Percentiles rank a stretch among this genome's conserved stretches.
These are phyloP conservation scores for Stramonita haemastoma DNA, from an alignment of 2,888 invertebrate genomes.

Conservation along the genomic window DNA sequence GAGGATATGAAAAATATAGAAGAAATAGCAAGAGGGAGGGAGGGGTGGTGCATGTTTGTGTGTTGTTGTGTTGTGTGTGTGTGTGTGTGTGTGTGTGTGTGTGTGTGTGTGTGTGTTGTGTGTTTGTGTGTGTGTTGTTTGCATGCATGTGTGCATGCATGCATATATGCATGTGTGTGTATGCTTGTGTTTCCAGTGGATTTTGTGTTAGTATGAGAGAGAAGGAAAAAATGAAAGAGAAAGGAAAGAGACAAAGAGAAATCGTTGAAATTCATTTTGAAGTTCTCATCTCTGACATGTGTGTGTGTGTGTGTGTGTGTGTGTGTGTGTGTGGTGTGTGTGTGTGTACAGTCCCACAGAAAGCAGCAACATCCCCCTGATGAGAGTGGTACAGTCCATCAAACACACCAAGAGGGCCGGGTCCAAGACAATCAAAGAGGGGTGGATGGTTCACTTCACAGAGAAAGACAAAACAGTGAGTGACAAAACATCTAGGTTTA, in stretches of 20 bases:
- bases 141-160: not conserved
- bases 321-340: not conserved
- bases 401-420: constrained; percentile 94
- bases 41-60: not conserved
- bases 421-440: constrained; percentile 96
- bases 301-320: not conserved
- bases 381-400: constrained; percentile 98
- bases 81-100: constrained; percentile 1
- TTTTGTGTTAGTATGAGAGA: no score
- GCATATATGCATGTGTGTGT: no score
- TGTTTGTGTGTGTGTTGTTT: not conserved
- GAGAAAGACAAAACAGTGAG: constrained; percentile 91
- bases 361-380: constrained; percentile 92
- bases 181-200: not conserved
- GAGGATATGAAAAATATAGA: no score
- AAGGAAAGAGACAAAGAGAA: no score
- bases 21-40: no score
- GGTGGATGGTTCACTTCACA: constrained; percentile 99
- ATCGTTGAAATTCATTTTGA: no score
- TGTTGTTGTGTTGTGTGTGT: not conserved
- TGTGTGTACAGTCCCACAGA: constrained; percentile 69
- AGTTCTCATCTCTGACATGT: no score
- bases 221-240: no score
- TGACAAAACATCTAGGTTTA: not conserved
- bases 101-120: not conserved